Percentiles rank a stretch among this genome's conserved stretches.
Evolutionary conservation across 2,797 vertebrate genomes (phyloP).

Genomic region (Masticophis lateralis): DNA sequence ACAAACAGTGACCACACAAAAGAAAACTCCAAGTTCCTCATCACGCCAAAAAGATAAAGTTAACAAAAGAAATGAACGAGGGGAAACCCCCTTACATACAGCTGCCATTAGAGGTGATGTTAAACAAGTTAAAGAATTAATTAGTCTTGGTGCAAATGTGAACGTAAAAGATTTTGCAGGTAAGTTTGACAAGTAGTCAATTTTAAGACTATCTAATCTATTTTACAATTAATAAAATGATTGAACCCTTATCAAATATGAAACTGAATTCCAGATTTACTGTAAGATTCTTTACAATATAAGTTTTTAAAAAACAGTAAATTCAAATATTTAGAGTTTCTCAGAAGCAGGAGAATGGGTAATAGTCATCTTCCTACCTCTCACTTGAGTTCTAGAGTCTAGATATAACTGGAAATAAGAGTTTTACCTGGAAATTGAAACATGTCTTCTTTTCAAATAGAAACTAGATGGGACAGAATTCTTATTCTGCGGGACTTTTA

Average conservation of each 20-base stretch:
- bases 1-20: constrained; percentile 87
- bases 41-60: constrained; percentile 98
- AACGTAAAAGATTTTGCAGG: constrained; percentile 99
- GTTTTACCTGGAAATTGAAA: background rate
- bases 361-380: background rate
- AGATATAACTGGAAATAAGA: background rate
- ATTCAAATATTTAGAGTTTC: background rate
- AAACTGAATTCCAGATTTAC: constrained; percentile 1
- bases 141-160: constrained; percentile 94
- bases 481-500: background rate
- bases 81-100: constrained; percentile 97
- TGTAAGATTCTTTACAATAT: constrained; percentile 6
- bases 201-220: background rate
- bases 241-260: constrained; percentile 1
- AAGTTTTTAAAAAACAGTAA: background rate
- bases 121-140: constrained; percentile 96
- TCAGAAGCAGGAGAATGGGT: background rate
- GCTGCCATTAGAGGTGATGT: constrained; percentile 96
- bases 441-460: background rate
- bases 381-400: background rate
- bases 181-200: constrained; percentile 61
- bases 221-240: background rate
- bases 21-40: constrained; percentile 89
- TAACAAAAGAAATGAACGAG: constrained; percentile 97
- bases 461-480: background rate